Conservation (phyloP, 1,140 invertebrate genomes). For the Ostrea denselamellosa region DNA sequence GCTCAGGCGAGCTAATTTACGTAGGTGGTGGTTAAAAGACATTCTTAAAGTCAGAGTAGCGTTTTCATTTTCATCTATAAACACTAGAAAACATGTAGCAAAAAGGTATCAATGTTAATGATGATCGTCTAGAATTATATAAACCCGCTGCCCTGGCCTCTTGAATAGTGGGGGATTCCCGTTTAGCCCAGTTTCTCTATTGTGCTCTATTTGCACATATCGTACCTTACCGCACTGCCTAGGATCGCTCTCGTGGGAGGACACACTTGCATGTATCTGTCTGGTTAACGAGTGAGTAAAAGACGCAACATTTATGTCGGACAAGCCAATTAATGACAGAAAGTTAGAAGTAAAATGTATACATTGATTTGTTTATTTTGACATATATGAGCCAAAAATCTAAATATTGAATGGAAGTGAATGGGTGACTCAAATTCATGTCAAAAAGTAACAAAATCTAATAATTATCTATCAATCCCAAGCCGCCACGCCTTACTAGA, state of each 20-base stretch:
- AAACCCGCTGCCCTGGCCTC: too few species aligned
- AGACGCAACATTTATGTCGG: not conserved
- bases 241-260: not conserved
- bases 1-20: too few species aligned
- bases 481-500: not conserved
- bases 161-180: too few species aligned
- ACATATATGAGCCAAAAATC: not conserved
- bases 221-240: not conserved
- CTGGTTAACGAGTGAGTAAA: not conserved
- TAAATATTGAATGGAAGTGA: conserved; percentile 38
- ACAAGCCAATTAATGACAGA: conserved; percentile 22
- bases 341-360: not conserved
- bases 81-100: too few species aligned
- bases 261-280: not conserved
- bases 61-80: too few species aligned
- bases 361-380: not conserved
- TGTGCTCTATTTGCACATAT: not conserved
- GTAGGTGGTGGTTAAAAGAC: too few species aligned
- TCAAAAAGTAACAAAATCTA: not conserved
- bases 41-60: too few species aligned
- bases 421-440: not conserved
- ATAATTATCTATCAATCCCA: not conserved
- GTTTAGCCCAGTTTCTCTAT: too few species aligned
- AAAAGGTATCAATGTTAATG: not conserved
- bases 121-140: not conserved